Base-by-base conservation (phyloP, 2,113 vertebrate genomes). In the Tupaia tana region DNA sequence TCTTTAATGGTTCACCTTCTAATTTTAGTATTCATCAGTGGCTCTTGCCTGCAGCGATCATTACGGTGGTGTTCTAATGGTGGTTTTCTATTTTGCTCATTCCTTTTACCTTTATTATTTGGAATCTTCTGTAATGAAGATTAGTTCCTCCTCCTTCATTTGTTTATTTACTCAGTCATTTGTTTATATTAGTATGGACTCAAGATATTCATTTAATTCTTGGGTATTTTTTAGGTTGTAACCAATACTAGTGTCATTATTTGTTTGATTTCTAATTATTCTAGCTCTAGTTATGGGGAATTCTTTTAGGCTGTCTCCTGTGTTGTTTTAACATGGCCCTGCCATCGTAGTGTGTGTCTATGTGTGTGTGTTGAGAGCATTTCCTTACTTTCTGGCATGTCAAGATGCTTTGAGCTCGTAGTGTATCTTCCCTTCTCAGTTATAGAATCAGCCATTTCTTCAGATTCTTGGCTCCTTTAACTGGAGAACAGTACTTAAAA, bases 401-500 rank as follows among this genome's bases (percentile, higher is more conserved):
- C 0, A 52, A 90, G 31, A 31, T 31, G 27, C 61, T 92, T 43
- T 11, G 64, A 34, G 27, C 16, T 67, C 2, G 4, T 75, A 18
- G 31, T 56, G 1, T 78, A 58, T 84, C 22, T 90, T 67, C 13
- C 9, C 34, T 56, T 12, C 8, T 85, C 34, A 90, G 63, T 6
- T 79, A 58, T 91, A 59, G 29, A 87, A 88, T 16, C 27, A 90
- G 27, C 9, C 24, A 58, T 90, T 87, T 66, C 56, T 93, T n/a
- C 29, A 73, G 54, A 77, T 22, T 13, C 18, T 29, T 84, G 80
- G 27, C n/a, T 85, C 18, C 12, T 54, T 91, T 74, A 54, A 61
- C 24, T 94, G 63, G 69, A 70, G 43, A 91, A 86, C 73, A 64
- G 34, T 66, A 52, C 83, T 92, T 83, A 83, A 74, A 93, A 97